Base-by-base conservation (phyloP, 2,797 vertebrate species). In the Serranus cabrilla region DNA sequence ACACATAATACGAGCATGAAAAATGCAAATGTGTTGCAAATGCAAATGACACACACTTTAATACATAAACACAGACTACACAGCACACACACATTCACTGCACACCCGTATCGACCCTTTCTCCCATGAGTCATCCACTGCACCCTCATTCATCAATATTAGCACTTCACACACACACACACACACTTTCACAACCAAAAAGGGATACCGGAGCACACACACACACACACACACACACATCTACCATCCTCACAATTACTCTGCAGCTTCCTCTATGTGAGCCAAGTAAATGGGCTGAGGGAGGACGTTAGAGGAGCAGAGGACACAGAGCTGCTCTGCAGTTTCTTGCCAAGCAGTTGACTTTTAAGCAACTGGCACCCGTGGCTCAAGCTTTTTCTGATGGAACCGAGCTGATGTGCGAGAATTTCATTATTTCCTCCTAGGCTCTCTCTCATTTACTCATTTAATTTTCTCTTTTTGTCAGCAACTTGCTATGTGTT, bases 61-160 rank as follows among this genome's bases (percentile, higher is more conserved):
- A 73, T 49, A 31, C 74, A 79, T 11, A 42, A 56, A 83, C 67
- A 71, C 56, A 55, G 5, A 66, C 43, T 5, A 47, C 42, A 69
- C 34, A 43, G 3, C 42, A 56, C 50, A 46, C 61, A 63, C 25
- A 40, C 39, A 65, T 50, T 46, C 58, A 34, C 20, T 0, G 17
- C 74, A 72, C 55, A 80, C 74, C 40, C 23, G 31, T 67, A 90
- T 89, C 80, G 68, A 89, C 81, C 72, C 68, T 62, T 81, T 70
- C 70, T 87, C 75, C 80, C 76, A 62, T 76, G 86, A 91, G 90
- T 90, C 89, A 83, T 80, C 76, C 78, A 40, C 63, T 83, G 85
- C 72, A 60, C 64, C 76, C 82, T 87, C 90, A 88, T 92, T 93
- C 81, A 93, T 92, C 91, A 92, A 87, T 86, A 90, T 91, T 92